Conservation (phyloP, 2,888 invertebrate species). For the Tiphia femorata region DNA sequence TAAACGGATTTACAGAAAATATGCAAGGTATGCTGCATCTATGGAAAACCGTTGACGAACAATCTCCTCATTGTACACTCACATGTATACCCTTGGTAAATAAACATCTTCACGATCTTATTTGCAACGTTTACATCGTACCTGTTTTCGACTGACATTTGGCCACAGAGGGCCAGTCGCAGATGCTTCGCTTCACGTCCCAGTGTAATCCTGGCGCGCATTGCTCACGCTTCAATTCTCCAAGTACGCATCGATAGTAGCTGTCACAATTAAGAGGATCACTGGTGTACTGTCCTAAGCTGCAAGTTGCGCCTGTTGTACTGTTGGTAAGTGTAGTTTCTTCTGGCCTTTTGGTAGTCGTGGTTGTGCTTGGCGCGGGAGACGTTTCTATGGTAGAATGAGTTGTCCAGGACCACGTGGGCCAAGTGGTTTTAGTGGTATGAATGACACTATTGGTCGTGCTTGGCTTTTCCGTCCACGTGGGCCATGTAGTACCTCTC, state of each 20-base stretch:
- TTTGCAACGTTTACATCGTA: no score
- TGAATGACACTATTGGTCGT: slow-evolving; percentile 15
- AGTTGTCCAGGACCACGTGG: slow-evolving; percentile 53
- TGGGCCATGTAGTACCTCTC: slow-evolving; percentile 58
- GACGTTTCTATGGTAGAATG: no score
- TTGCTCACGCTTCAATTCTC: slow-evolving; percentile 78
- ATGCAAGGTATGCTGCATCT: no score
- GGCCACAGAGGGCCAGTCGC: slow-evolving; percentile 86
- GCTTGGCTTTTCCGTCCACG: slow-evolving; percentile 57
- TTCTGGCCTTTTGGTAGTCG: slow-evolving; percentile 53
- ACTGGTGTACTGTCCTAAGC: slow-evolving; percentile 70
- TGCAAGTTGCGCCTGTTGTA: slow-evolving; percentile 59
- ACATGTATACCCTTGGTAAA: no score
- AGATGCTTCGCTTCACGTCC: slow-evolving; percentile 77
- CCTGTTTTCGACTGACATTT: slow-evolving; percentile 71
- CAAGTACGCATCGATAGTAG: slow-evolving; percentile 83
- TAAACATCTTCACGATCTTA: no score
- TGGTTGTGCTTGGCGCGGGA: slow-evolving; percentile 38
- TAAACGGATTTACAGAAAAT: no score
- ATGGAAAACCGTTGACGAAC: no score
- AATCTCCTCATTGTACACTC: no score
- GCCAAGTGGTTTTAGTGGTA: slow-evolving; percentile 53
- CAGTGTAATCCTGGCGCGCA: slow-evolving; percentile 88
- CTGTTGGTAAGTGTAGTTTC: slow-evolving; percentile 67
- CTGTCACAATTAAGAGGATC: slow-evolving; percentile 80